Evolutionary conservation across 2,113 vertebrate genomes (phyloP).

Genomic region (Lampris incognitus): DNA sequence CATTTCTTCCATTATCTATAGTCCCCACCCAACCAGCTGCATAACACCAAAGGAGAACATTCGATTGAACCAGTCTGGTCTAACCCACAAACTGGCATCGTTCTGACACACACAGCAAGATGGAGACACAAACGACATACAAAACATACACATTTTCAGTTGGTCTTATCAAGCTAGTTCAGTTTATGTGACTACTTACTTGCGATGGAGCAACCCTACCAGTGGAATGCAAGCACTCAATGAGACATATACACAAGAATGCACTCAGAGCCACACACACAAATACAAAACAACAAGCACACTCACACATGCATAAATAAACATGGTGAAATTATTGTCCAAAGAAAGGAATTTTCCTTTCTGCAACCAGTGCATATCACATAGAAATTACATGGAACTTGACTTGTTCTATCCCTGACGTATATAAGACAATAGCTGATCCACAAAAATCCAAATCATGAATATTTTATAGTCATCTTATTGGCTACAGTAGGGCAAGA

Average conservation of each 20-base stretch:
- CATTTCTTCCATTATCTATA: slow-evolving; percentile 47
- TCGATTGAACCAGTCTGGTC: slow-evolving; percentile 30
- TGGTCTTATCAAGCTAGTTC: slow-evolving; percentile 31
- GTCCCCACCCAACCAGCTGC: slow-evolving; percentile 55
- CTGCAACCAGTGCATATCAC: too few relatives aligned
- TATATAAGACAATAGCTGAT: too few relatives aligned
- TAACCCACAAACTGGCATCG: slow-evolving; percentile 29
- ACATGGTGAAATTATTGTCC: background rate
- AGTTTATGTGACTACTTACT: background rate
- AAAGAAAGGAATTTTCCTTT: too few relatives aligned
- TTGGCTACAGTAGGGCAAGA: too few relatives aligned
- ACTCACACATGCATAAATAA: slow-evolving; percentile 5
- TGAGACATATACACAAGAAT: background rate
- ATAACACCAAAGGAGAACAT: slow-evolving; percentile 26
- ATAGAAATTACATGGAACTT: too few relatives aligned
- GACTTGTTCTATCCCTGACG: too few relatives aligned
- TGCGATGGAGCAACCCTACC: background rate
- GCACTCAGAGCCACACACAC: slow-evolving; percentile 8
- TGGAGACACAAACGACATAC: background rate
- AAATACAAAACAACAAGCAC: slow-evolving; percentile 6
- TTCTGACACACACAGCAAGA: slow-evolving; percentile 20
- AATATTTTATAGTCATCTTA: too few relatives aligned
- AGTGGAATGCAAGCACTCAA: background rate
- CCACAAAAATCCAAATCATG: too few relatives aligned
- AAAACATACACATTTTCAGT: background rate